phyloP scores from a whole-genome alignment of 2,113 vertebrate species.

The Acanthochromis polyacanthus region DNA sequence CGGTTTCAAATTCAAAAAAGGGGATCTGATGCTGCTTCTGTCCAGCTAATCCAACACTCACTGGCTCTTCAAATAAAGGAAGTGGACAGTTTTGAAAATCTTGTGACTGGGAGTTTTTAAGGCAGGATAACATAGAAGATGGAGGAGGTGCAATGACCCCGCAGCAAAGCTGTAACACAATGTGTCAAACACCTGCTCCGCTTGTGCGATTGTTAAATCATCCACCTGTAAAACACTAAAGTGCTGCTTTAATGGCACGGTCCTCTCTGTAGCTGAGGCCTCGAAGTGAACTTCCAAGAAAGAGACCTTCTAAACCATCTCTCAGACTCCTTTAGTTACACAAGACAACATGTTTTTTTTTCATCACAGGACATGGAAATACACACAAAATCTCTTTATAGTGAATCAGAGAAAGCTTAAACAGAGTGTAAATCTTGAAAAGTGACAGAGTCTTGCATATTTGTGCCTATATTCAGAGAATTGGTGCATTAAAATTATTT shows the following conservation, averaged over 20 bases:
- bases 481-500: too few relatives aligned
- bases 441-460: neutral
- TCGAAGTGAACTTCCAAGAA: neutral
- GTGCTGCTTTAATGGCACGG: neutral
- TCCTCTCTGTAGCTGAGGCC: neutral
- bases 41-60: neutral
- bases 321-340: neutral
- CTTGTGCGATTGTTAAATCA: conserved; percentile 22
- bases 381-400: neutral
- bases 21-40: accelerated
- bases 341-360: too few relatives aligned
- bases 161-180: neutral
- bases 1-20: neutral
- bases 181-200: neutral
- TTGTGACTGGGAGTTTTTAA: neutral
- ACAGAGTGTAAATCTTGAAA: neutral
- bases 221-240: neutral
- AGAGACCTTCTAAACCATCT: neutral
- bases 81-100: neutral
- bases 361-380: neutral
- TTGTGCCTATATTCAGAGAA: too few relatives aligned
- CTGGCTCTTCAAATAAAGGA: neutral
- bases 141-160: neutral
- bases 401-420: neutral
- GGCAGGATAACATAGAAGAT: neutral